These are phyloP conservation scores for Diabrotica undecimpunctata DNA, from an alignment of 1,140 invertebrate genomes.

Conservation along the genomic window DNA sequence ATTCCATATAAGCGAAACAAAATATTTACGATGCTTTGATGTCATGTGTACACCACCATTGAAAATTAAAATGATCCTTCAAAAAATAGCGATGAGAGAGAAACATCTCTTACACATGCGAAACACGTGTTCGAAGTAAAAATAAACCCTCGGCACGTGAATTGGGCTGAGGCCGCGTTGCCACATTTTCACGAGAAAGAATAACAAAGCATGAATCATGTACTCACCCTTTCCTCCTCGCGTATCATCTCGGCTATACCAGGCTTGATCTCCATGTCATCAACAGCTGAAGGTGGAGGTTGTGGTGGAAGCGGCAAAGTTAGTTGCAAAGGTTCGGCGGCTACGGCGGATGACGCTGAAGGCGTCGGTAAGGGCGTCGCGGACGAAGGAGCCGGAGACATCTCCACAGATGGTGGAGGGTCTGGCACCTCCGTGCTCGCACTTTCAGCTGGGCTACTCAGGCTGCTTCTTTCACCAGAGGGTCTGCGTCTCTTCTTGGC, in stretches of 20 bases:
- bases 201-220: background rate
- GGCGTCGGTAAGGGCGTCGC: constrained; percentile 42
- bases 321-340: constrained; percentile 50
- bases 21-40: too few relatives aligned
- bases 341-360: constrained; percentile 43
- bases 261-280: constrained; percentile 87
- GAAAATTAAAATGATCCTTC: too few relatives aligned
- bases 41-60: too few relatives aligned
- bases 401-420: constrained; percentile 47
- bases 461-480: constrained; percentile 44
- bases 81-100: background rate
- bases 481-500: constrained; percentile 43
- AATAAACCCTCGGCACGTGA: constrained; percentile 26
- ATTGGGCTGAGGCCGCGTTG: background rate
- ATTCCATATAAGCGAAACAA: too few relatives aligned
- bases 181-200: constrained; percentile 3
- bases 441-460: constrained; percentile 46
- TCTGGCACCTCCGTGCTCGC: constrained; percentile 43
- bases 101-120: constrained; percentile 17
- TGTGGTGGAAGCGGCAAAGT: constrained; percentile 49
- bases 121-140: constrained; percentile 24
- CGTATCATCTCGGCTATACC: constrained; percentile 93
- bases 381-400: constrained; percentile 45
- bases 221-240: constrained; percentile 91
- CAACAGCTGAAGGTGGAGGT: constrained; percentile 46